Evolutionary conservation across 2,113 vertebrate genomes (phyloP).

Genomic region (Alectura lathami): DNA sequence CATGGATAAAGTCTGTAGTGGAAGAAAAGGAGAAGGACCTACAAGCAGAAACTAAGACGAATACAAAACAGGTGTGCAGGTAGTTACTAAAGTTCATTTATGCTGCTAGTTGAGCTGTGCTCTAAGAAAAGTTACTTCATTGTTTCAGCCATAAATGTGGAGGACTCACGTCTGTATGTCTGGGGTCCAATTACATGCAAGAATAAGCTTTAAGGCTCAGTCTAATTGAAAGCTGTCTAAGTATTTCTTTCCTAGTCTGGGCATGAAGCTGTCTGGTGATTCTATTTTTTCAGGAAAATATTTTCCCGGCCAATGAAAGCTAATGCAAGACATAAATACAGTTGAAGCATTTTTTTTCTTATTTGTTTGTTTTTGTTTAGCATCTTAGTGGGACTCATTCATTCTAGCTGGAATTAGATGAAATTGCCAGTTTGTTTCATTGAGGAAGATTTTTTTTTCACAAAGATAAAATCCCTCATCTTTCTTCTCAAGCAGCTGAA

Average conservation of each 20-base stretch:
- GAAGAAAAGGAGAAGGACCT: neutral
- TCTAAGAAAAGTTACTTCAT: neutral
- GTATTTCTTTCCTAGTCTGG: neutral
- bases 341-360: neutral
- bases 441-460: constrained; percentile 39
- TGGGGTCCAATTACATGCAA: neutral
- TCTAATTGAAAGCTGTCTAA: neutral
- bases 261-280: neutral
- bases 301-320: neutral
- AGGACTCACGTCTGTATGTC: neutral
- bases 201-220: neutral
- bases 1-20: neutral
- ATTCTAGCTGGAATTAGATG: neutral
- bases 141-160: neutral
- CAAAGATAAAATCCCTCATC: constrained; percentile 18
- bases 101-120: neutral
- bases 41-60: neutral
- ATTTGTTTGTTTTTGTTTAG: neutral
- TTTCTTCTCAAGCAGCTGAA: constrained; percentile 30
- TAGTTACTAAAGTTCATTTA: neutral
- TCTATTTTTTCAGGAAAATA: neutral
- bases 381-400: neutral
- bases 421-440: constrained; percentile 16
- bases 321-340: neutral
- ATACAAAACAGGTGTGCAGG: neutral